These are phyloP conservation scores for Rostratula benghalensis DNA, from an alignment of 2,113 vertebrate species.

Conservation along the genomic window DNA sequence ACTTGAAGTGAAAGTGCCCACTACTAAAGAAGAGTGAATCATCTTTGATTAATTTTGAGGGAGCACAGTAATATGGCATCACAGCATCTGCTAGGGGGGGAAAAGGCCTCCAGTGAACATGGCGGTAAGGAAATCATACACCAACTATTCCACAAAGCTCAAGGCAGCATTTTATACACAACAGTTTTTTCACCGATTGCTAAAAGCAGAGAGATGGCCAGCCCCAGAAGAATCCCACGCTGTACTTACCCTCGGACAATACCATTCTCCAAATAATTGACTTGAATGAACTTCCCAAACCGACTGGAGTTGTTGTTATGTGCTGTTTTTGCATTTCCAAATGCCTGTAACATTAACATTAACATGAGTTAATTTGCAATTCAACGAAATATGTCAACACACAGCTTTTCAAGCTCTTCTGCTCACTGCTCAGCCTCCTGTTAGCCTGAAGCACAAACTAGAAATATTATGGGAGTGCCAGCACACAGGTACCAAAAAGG, in stretches of 20 bases:
- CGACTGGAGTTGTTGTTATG: slow-evolving; percentile 97
- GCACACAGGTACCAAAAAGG: neutral
- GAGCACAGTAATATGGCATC: neutral
- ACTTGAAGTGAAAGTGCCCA: neutral
- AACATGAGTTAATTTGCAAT: neutral
- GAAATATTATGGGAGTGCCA: neutral
- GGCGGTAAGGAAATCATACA: neutral
- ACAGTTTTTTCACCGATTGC: neutral
- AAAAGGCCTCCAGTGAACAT: neutral
- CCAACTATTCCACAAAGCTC: neutral
- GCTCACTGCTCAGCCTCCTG: neutral
- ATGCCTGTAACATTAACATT: slow-evolving; percentile 79
- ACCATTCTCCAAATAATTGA: slow-evolving; percentile 93
- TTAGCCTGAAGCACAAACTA: neutral
- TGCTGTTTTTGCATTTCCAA: slow-evolving; percentile 92
- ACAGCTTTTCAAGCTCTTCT: neutral
- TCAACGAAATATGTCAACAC: neutral
- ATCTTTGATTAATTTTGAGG: neutral
- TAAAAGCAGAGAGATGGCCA: neutral
- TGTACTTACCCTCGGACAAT: slow-evolving; percentile 90
- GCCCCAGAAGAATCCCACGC: neutral
- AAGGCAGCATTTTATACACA: neutral
- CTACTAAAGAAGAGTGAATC: neutral
- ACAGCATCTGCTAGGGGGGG: neutral
- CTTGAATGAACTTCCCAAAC: slow-evolving; percentile 96